Base-by-base conservation (phyloP, 2,888 invertebrate genomes). In the Caenorhabditis sp. region DNA sequence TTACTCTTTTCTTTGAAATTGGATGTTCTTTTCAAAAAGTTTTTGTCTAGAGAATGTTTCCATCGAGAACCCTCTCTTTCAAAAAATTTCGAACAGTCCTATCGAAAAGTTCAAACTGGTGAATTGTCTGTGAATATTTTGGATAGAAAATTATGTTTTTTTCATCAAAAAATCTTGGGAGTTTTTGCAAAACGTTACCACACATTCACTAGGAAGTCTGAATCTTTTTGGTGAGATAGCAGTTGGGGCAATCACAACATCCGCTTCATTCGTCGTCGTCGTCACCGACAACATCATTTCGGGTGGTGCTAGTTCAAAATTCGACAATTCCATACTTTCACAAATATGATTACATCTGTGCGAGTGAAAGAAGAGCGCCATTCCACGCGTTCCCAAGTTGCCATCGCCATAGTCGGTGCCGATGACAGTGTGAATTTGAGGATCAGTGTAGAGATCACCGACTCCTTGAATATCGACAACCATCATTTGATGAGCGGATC, bases 381-480 rank as follows among this genome's bases (percentile, higher is more conserved):
- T 91, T 55, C 91, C 91, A 6, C 78, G 67, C 0, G 90, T 88
- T 21, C 91, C 91, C 57, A 91, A 88, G 82, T 91, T 91, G 4
- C 91, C 91, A 79, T 91, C 91, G 6, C 90, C 90, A 80, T 91
- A 91, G 36, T 89, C 87, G 31, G 83, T 81, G 68, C 90, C 90
- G 54, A 88, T 88, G 4, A 88, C 86, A 0, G 91, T 91, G 84
- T 91, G 91, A 62, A 91, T 90, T 83, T 91, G 91, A 1, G 91
- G 91, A 83, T 91, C 91, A 0, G 91, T 91, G 87, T 91, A 91
- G 49, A 91, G 87, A 83, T 91, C 91, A 3, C 90, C 91, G 54
- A 91, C 91, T 19, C 91, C 91, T 83, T 91, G 91, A 65, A 91
- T 89, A 82, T 91, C 91, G 37, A 91, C 91, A 4, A 91, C 90